A percentile compares a stretch with the other conserved stretches of the same genome.
phyloP scores from a whole-genome alignment of 2,797 vertebrate species.

The Calcarius lapponicus region DNA sequence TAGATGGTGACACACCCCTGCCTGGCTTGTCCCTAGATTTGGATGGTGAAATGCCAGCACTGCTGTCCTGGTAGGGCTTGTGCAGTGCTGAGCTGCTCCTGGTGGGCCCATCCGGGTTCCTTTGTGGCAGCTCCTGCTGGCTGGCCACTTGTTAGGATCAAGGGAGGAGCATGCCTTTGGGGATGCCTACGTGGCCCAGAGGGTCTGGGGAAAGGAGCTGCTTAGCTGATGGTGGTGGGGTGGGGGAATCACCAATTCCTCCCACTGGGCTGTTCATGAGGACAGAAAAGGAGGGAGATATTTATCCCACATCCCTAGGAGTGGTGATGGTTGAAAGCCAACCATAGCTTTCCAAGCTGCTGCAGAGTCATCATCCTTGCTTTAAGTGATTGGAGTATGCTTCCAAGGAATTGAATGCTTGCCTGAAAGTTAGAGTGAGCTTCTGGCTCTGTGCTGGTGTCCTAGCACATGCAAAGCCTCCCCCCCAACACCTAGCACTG shows the following conservation, averaged over 20 bases:
- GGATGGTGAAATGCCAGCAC: not conserved
- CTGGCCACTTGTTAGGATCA: not conserved
- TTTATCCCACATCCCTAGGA: not conserved
- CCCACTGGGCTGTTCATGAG: fast-evolving
- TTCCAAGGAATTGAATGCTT: not conserved
- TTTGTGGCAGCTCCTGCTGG: not conserved
- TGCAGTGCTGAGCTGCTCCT: not conserved
- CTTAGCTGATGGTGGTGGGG: not conserved
- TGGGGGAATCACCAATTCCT: not conserved
- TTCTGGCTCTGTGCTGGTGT: not conserved
- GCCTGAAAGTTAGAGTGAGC: not conserved
- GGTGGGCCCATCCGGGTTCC: not conserved
- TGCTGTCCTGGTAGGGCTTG: not conserved
- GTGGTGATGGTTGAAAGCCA: not conserved
- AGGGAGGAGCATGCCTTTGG: not conserved
- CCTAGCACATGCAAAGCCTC: not conserved
- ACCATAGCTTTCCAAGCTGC: not conserved
- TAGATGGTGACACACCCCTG: not conserved
- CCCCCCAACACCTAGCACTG: not conserved
- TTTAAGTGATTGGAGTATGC: not conserved
- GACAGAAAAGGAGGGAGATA: not conserved
- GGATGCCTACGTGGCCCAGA: not conserved
- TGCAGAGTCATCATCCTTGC: not conserved
- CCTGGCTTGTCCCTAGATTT: not conserved
- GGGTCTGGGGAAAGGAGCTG: not conserved